Evolutionary conservation across 1,140 invertebrate genomes (phyloP).

Genomic region (Drosophila elegans): DNA sequence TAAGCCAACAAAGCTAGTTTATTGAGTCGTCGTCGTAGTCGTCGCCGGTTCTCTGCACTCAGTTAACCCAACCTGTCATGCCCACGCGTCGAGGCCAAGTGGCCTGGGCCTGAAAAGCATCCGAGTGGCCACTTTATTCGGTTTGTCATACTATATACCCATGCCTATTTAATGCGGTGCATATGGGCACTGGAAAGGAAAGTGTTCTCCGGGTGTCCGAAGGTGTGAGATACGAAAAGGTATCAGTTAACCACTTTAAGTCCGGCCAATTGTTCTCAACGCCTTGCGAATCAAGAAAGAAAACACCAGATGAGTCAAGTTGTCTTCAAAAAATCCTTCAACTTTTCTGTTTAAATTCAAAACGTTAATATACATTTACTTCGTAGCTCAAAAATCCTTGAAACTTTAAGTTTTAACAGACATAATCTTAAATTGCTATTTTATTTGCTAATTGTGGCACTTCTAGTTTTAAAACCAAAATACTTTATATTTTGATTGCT

Average conservation of each 20-base stretch:
- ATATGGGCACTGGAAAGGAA: slow-evolving; percentile 28
- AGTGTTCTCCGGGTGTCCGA: slow-evolving; percentile 18
- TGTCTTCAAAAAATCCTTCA: background rate
- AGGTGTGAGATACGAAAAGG: slow-evolving; percentile 19
- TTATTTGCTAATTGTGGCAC: background rate
- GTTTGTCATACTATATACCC: slow-evolving; percentile 35
- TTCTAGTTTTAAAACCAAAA: background rate
- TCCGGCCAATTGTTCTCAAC: slow-evolving; percentile 1
- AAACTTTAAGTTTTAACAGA: too few relatives aligned
- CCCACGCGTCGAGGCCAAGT: slow-evolving; percentile 77
- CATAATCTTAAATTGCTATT: background rate
- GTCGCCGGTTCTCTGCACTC: slow-evolving; percentile 44
- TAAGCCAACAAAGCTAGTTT: slow-evolving; percentile 73
- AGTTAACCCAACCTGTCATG: slow-evolving; percentile 71
- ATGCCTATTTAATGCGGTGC: slow-evolving; percentile 15
- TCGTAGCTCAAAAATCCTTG: too few relatives aligned
- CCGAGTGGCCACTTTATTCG: slow-evolving; percentile 36
- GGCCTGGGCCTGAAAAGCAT: slow-evolving; percentile 52
- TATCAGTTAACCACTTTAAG: slow-evolving; percentile 17
- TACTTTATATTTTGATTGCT: background rate
- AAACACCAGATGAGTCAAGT: background rate
- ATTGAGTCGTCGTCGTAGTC: slow-evolving; percentile 63
- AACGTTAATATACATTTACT: too few relatives aligned
- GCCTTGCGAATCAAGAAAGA: slow-evolving; percentile 15
- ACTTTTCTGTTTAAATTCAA: background rate